Base-by-base conservation (phyloP, 2,888 invertebrate genomes). In the Cartodere bifasciata region DNA sequence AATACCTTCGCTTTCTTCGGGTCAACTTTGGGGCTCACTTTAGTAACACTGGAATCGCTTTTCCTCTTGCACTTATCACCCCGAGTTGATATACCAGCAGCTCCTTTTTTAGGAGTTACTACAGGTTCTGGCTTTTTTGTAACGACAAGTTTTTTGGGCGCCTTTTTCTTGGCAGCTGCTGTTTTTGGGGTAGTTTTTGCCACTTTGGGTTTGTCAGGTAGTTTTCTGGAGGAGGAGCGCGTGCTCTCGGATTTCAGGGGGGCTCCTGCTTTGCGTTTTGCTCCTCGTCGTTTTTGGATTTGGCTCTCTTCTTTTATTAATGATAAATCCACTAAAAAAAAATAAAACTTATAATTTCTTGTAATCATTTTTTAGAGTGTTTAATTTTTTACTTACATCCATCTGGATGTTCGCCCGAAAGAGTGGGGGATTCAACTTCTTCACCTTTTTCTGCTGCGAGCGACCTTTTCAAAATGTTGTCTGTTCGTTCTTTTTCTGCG, bases 241-340 rank as follows among this genome's bases (percentile, higher is more conserved):
- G 16, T 27, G 32, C 22, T 7, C 32, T 20, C 26, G 4, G 29
- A 26, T 17, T 39, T 43, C 21, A 46, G 25, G 4, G 43, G 23
- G 4, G 47, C 35, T 2, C 42, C 28, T 2, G 50, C 47, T 41
- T 54, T 55, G 29, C 59, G 53, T 42, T 60, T 60, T n/a, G 45
- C 42, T 4, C 46, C 49, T 47, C 55, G 62, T 44, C 63, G 49
- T 50, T 65, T 63, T 31, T 57, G 56, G 40, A 85, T 60, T 58
- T 85, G 85, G 34, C 83, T 79, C 60, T 85, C 85, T 55, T 84
- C 82, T 54, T 75, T 82, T 61, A 78, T 85, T 28, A 86, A 64
- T 9, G 85, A 85, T 27, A 86, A 67, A 56, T 86, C 86, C 68
- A 86, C 85, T 85, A 63, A 29, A 64, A 58, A 35, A 35, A 42